Base-by-base conservation (phyloP, 2,113 vertebrate species). In the Struthio camelus region DNA sequence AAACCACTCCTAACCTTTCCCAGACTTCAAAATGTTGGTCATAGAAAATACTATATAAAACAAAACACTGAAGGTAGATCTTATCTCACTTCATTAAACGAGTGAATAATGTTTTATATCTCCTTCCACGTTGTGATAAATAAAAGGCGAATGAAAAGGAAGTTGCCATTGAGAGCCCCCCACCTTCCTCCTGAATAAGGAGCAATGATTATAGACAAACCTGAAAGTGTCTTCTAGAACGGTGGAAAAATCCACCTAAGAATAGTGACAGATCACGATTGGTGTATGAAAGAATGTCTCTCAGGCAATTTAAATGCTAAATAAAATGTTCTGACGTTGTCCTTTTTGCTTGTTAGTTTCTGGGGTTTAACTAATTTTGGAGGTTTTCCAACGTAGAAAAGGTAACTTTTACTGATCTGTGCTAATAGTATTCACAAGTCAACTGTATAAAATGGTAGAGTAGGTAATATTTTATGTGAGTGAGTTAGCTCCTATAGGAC, bases 1-100 rank as follows among this genome's bases (percentile, higher is more conserved):
- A 59, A 6, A 8, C 2, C 15, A 8, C 2, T 12, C 5, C 1
- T 4, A 7, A 4, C n/a, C 44, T 59, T 66, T 38, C 25, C n/a
- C 7, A 4, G 54, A 76, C 16, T 38, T 51, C 6, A 72, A 67
- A 53, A 15, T 65, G 14, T 6, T 85, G 30, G 17, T 82, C 13
- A 16, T 44, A 30, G 25, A 40, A 65, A 84, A 73, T 56, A 38
- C 5, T 53, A 4, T 62, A 17, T 42, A 53, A 79, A 54, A 22
- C 32, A 80, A 77, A 44, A 72, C 10, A 51, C 25, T 71, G 62
- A 66, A n/a, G 17, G n/a, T 81, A 85, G 92, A 78, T 20, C 5
- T 44, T 4, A 18, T 66, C 0, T 64, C 1, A 1, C 11, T 30
- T 81, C 11, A n/a, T 71, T 84, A 71, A 82, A 36, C 28, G 62